These are phyloP conservation scores for Enteromius argenteus DNA, from an alignment of 2,797 vertebrate genomes.

Conservation along the genomic window DNA sequence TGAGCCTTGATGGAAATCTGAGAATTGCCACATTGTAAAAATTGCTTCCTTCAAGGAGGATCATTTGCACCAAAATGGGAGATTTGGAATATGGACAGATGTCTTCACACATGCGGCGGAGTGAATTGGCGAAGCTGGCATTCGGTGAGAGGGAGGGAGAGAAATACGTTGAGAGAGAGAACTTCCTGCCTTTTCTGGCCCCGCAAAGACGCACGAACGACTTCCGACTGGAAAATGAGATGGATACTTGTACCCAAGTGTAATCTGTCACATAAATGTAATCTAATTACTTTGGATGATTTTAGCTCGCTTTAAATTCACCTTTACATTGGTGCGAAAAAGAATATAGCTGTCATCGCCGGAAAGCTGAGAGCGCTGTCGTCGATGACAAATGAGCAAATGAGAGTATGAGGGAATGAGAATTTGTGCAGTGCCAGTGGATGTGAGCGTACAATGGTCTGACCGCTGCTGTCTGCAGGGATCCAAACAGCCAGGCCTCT, in stretches of 20 bases:
- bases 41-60: constrained; percentile 79
- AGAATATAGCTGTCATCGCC: constrained; percentile 43
- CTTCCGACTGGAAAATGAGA: constrained; percentile 33
- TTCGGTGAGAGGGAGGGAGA: constrained; percentile 69
- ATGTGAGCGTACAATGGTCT: constrained; percentile 67
- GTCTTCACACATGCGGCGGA: constrained; percentile 84
- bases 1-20: constrained; percentile 78
- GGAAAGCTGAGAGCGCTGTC: constrained; percentile 20
- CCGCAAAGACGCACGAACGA: constrained; percentile 63
- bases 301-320: constrained; percentile 8
- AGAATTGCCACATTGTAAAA: constrained; percentile 81
- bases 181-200: constrained; percentile 82
- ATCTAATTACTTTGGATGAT: constrained; percentile 31
- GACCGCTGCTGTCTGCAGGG: constrained; percentile 81
- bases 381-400: constrained; percentile 43
- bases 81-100: constrained; percentile 87
- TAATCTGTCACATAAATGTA: constrained; percentile 22
- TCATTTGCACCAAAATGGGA: constrained; percentile 86
- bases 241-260: constrained; percentile 29
- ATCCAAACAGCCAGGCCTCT: constrained; percentile 84
- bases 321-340: constrained; percentile 21
- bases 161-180: constrained; percentile 70
- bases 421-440: constrained; percentile 66
- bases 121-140: constrained; percentile 73
- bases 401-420: constrained; percentile 74